A percentile compares a stretch with the other conserved stretches of the same genome.
Evolutionary conservation across 2,888 invertebrate genomes (phyloP).

Genomic region (Eupithecia insigniata): DNA sequence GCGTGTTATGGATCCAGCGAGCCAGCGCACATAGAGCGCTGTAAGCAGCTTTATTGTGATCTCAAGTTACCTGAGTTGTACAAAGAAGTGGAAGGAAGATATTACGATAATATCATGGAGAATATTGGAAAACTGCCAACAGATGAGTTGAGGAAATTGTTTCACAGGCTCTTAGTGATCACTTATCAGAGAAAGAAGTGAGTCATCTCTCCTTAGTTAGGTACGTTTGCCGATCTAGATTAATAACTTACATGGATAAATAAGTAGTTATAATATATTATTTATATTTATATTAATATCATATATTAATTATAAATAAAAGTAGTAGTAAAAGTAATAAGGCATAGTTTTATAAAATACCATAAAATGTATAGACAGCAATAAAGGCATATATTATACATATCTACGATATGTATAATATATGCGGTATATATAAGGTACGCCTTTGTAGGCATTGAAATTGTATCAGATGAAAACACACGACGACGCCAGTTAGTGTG

Average conservation of each 20-base stretch:
- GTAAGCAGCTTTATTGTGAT: constrained; percentile 79
- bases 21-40: constrained; percentile 84
- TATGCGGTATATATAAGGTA: too few relatives aligned
- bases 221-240: too few relatives aligned
- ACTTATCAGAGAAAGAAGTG: constrained; percentile 82
- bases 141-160: constrained; percentile 85
- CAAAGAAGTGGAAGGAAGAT: constrained; percentile 88
- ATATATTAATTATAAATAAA: too few relatives aligned
- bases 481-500: not conserved
- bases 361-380: too few relatives aligned
- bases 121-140: constrained; percentile 45
- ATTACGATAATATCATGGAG: constrained; percentile 86
- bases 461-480: not conserved
- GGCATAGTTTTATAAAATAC: too few relatives aligned
- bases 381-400: too few relatives aligned
- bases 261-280: too few relatives aligned
- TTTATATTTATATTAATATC: too few relatives aligned
- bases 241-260: too few relatives aligned
- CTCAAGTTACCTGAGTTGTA: constrained; percentile 89
- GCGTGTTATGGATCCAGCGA: constrained; percentile 89
- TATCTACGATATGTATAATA: too few relatives aligned
- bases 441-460: not conserved
- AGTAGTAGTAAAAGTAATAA: too few relatives aligned
- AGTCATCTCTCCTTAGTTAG: not conserved
- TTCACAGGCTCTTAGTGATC: constrained; percentile 88